A percentile compares a stretch with the other conserved stretches of the same genome.
phyloP scores from a whole-genome alignment of 2,113 vertebrate genomes.

The Urocitellus parryii region DNA sequence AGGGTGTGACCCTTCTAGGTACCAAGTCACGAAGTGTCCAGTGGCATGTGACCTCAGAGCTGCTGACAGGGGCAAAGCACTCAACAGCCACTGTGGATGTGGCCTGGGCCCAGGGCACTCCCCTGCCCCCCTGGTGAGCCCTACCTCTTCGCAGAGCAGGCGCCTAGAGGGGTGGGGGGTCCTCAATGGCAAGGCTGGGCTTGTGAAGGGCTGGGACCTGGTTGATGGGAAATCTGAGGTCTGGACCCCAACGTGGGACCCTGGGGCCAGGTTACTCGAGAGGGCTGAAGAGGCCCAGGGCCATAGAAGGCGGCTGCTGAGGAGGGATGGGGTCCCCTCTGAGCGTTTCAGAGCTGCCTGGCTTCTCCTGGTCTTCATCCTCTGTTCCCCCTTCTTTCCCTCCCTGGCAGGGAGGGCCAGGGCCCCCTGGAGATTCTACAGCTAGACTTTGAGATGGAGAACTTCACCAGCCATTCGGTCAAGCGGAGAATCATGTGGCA shows the following conservation, averaged over 20 bases:
- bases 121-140: slow-evolving; percentile 66
- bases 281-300: neutral
- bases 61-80: slow-evolving; percentile 96
- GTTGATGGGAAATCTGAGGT: neutral
- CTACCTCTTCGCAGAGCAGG: neutral
- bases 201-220: neutral
- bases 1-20: slow-evolving; percentile 96
- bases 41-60: slow-evolving; percentile 96
- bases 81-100: slow-evolving; percentile 96
- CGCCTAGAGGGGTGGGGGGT: neutral
- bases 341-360: neutral
- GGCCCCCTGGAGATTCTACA: slow-evolving; percentile 95
- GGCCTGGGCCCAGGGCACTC: slow-evolving; percentile 89
- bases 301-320: rapidly evolving
- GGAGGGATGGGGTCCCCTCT: neutral
- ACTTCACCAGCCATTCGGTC: slow-evolving; percentile 99
- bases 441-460: slow-evolving; percentile 99
- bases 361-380: neutral
- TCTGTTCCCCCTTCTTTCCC: neutral
- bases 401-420: slow-evolving; percentile 88
- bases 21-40: slow-evolving; percentile 93
- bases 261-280: rapidly evolving
- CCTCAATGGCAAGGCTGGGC: neutral
- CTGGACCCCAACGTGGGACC: neutral
- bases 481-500: slow-evolving; percentile 99